Percentiles rank a stretch among this genome's conserved stretches.
Evolutionary conservation across 1,140 invertebrate genomes (phyloP).

Genomic region (Aphaenogaster rudis): DNA sequence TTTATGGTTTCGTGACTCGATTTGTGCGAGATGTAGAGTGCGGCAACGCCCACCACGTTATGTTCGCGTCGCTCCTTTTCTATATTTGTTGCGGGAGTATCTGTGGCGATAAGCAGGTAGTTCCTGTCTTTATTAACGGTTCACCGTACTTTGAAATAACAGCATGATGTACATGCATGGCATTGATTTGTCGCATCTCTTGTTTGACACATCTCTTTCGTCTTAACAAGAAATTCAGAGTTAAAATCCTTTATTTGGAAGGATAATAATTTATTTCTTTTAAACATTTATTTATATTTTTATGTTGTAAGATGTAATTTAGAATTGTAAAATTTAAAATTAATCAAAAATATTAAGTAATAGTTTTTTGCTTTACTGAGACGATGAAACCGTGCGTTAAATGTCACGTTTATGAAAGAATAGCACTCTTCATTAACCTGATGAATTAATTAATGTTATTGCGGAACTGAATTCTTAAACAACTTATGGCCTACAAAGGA

Average conservation of each 20-base stretch:
- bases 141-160: neutral
- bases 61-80: neutral
- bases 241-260: neutral
- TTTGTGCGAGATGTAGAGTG: neutral
- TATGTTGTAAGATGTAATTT: neutral
- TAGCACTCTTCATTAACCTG: neutral
- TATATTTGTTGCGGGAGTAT: neutral
- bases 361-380: neutral
- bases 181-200: neutral
- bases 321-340: neutral
- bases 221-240: neutral
- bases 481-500: constrained; percentile 2
- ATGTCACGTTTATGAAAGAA: neutral
- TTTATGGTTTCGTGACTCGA: constrained; percentile 51
- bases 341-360: neutral
- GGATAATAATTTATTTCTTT: neutral
- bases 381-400: neutral
- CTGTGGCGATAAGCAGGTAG: neutral
- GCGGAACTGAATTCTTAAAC: neutral
- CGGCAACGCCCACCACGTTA: constrained; percentile 1
- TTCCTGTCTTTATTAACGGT: constrained; percentile 1
- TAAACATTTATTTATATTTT: neutral
- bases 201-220: neutral
- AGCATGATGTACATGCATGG: neutral
- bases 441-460: constrained; percentile 15